Percentiles rank a stretch among this genome's conserved stretches.
phyloP scores from a whole-genome alignment of 2,113 vertebrate species.

The Anarrhichthys ocellatus region DNA sequence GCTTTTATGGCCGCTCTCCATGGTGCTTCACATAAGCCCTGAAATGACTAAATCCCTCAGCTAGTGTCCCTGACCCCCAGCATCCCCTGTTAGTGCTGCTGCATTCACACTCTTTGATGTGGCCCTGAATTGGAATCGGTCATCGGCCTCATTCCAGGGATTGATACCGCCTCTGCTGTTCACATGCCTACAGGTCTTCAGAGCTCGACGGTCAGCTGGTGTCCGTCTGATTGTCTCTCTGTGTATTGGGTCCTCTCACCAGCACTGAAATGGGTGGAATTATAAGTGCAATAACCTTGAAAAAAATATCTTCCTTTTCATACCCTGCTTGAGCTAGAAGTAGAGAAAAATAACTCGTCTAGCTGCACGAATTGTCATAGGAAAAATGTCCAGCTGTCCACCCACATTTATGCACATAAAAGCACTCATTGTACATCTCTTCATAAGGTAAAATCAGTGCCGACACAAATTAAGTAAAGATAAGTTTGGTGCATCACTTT shows the following conservation, averaged over 20 bases:
- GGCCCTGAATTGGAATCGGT: constrained; percentile 77
- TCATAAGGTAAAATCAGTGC: constrained; percentile 11
- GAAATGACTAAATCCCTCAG: constrained; percentile 83
- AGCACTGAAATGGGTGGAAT: constrained; percentile 45
- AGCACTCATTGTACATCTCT: constrained; percentile 12
- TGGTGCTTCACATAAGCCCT: constrained; percentile 80
- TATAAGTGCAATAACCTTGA: constrained; percentile 69
- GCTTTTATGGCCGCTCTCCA: constrained; percentile 80
- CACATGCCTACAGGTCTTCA: constrained; percentile 74
- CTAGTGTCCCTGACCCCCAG: constrained; percentile 80
- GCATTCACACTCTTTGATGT: constrained; percentile 83
- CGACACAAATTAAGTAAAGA: constrained; percentile 22
- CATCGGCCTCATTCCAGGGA: constrained; percentile 79
- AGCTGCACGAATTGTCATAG: constrained; percentile 36
- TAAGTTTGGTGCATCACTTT: constrained; percentile 14
- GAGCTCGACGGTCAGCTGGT: constrained; percentile 47
- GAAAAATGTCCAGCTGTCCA: constrained; percentile 45
- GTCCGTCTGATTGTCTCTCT: constrained; percentile 59
- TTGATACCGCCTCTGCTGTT: constrained; percentile 76
- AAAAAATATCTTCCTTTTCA: constrained; percentile 27
- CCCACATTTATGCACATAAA: constrained; percentile 44
- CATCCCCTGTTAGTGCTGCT: constrained; percentile 80
- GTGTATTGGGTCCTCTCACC: constrained; percentile 53
- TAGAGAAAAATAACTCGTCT: background rate
- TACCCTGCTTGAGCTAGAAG: constrained; percentile 32